Evolutionary conservation across 1,140 invertebrate species (phyloP).

Genomic region (Drosophila triauraria): DNA sequence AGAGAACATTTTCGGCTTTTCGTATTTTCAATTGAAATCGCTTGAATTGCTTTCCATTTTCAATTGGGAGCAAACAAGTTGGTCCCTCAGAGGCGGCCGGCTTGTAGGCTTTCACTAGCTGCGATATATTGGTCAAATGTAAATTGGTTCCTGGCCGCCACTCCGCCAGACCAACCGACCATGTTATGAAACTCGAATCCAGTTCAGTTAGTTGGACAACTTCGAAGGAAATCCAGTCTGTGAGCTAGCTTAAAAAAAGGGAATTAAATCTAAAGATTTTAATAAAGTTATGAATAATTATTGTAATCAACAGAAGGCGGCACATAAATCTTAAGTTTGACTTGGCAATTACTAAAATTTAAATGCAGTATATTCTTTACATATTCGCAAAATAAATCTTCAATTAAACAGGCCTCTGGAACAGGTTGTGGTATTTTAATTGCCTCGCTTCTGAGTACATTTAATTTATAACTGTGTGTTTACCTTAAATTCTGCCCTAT

Average conservation of each 20-base stretch:
- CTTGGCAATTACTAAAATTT: slow-evolving; percentile 24
- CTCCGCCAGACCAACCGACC: not conserved
- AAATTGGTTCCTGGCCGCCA: slow-evolving; percentile 22
- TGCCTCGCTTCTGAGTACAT: slow-evolving; percentile 15
- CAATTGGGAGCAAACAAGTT: slow-evolving; percentile 40
- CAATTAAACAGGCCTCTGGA: slow-evolving; percentile 38
- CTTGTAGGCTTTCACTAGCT: slow-evolving; percentile 45
- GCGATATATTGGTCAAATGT: slow-evolving; percentile 35
- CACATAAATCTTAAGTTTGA: slow-evolving; percentile 27
- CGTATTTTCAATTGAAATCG: slow-evolving; percentile 18
- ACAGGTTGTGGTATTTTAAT: slow-evolving; percentile 46
- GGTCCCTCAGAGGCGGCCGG: slow-evolving; percentile 24
- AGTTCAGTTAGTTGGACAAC: slow-evolving; percentile 30
- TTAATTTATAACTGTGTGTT: slow-evolving; percentile 45
- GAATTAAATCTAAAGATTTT: not conserved
- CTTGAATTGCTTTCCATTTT: slow-evolving; percentile 46
- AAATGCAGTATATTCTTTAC: slow-evolving; percentile 21
- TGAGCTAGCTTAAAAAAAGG: slow-evolving; percentile 2
- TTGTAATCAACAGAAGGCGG: not conserved
- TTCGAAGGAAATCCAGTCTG: slow-evolving; percentile 19
- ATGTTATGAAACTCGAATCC: slow-evolving; percentile 54
- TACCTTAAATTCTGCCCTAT: slow-evolving; percentile 31
- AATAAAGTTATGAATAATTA: not conserved
- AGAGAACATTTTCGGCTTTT: slow-evolving; percentile 52
- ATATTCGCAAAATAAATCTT: slow-evolving; percentile 42